These are phyloP conservation scores for Nothoprocta pentlandii DNA, from an alignment of 2,113 vertebrate genomes.

Conservation along the genomic window DNA sequence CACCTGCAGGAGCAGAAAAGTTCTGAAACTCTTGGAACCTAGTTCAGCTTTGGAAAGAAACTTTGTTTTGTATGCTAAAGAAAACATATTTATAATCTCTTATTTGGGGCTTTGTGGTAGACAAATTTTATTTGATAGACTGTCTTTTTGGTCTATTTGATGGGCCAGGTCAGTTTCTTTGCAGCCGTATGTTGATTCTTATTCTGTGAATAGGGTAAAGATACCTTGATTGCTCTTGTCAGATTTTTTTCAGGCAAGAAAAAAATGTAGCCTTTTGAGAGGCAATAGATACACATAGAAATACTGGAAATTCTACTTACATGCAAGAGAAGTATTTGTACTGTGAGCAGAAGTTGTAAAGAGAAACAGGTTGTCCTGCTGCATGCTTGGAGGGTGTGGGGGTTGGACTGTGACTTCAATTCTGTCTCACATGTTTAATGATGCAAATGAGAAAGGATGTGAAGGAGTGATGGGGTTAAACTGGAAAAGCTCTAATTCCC, in stretches of 20 bases:
- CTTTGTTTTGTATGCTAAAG: neutral
- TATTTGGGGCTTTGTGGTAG: neutral
- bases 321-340: neutral
- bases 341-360: neutral
- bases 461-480: slow-evolving; percentile 19
- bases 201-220: neutral
- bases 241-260: neutral
- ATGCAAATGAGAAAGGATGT: neutral
- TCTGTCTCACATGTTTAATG: neutral
- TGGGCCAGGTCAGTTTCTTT: neutral
- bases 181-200: slow-evolving; percentile 15
- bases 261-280: neutral
- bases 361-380: neutral
- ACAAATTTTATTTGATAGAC: neutral
- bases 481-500: neutral
- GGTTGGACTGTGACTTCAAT: neutral
- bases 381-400: neutral
- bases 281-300: neutral
- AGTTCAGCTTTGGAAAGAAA: neutral
- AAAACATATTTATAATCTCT: neutral
- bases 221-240: neutral
- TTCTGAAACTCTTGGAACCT: neutral
- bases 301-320: neutral
- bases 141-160: neutral
- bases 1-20: slow-evolving; percentile 60